These are phyloP conservation scores for Pyrgilauda ruficollis DNA, from an alignment of 2,113 vertebrate species.

Conservation along the genomic window DNA sequence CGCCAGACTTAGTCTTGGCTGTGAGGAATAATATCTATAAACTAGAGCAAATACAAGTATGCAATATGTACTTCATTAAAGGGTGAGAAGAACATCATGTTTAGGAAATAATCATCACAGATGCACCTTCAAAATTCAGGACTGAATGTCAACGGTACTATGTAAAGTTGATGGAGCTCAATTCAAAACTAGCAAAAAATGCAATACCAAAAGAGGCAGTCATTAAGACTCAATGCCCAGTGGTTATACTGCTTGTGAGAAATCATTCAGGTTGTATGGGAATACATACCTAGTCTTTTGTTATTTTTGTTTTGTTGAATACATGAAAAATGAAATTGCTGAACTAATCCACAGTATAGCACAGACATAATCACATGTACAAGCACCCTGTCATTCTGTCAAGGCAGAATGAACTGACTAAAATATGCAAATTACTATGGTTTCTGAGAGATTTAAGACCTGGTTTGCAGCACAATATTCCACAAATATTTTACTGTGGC, in stretches of 20 bases:
- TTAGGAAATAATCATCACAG: constrained; percentile 29
- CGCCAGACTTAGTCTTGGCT: neutral
- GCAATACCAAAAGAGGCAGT: neutral
- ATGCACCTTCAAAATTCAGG: neutral
- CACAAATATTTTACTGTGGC: neutral
- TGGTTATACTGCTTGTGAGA: neutral
- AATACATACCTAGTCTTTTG: neutral
- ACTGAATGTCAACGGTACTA: neutral
- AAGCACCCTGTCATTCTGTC: neutral
- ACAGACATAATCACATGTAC: neutral
- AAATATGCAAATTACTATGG: neutral
- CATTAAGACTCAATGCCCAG: neutral
- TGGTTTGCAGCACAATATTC: neutral
- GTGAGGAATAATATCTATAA: neutral
- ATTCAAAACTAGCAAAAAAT: constrained; percentile 33
- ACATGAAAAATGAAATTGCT: neutral
- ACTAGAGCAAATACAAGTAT: neutral
- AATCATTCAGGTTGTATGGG: neutral
- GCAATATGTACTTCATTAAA: neutral
- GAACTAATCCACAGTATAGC: neutral
- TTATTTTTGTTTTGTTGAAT: neutral
- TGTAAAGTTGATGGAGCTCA: neutral
- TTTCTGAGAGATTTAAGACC: neutral
- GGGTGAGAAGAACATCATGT: neutral
- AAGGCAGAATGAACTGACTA: neutral